Percentiles rank a stretch among this genome's conserved stretches.
These are phyloP conservation scores for Lophura nycthemera DNA, from an alignment of 2,113 vertebrate species.

Conservation along the genomic window DNA sequence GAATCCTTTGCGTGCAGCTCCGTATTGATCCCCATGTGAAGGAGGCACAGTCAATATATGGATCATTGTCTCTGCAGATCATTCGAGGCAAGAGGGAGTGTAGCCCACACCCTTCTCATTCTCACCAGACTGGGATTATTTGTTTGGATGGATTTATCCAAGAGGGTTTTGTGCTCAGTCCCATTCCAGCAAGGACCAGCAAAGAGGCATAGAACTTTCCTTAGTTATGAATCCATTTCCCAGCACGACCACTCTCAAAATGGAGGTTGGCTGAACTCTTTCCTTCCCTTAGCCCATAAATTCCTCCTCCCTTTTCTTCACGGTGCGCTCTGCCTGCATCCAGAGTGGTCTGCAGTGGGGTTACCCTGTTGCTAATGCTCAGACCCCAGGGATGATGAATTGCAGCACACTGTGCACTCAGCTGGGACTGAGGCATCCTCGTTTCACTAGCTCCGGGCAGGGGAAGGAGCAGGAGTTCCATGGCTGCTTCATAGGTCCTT, in stretches of 20 bases:
- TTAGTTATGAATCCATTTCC: fast-evolving
- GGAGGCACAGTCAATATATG: not conserved
- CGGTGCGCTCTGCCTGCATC: not conserved
- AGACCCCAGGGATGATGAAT: not conserved
- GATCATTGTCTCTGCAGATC: not conserved
- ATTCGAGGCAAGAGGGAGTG: not conserved
- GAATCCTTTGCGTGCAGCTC: not conserved
- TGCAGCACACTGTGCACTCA: fast-evolving
- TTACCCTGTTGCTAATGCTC: not conserved
- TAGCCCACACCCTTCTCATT: not conserved
- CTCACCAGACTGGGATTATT: not conserved
- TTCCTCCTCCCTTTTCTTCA: not conserved
- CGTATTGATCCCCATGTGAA: not conserved
- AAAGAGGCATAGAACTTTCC: not conserved
- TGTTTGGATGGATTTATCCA: not conserved
- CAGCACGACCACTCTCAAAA: fast-evolving
- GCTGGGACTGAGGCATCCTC: not conserved
- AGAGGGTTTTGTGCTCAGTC: not conserved
- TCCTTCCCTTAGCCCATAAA: not conserved
- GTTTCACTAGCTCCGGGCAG: not conserved
- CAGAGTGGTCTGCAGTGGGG: not conserved
- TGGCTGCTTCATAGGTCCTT: not conserved
- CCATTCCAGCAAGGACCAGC: not conserved
- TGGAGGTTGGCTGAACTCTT: not conserved
- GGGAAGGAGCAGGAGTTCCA: not conserved